phyloP scores from a whole-genome alignment of 2,888 invertebrate species.

The Sipha maydis region DNA sequence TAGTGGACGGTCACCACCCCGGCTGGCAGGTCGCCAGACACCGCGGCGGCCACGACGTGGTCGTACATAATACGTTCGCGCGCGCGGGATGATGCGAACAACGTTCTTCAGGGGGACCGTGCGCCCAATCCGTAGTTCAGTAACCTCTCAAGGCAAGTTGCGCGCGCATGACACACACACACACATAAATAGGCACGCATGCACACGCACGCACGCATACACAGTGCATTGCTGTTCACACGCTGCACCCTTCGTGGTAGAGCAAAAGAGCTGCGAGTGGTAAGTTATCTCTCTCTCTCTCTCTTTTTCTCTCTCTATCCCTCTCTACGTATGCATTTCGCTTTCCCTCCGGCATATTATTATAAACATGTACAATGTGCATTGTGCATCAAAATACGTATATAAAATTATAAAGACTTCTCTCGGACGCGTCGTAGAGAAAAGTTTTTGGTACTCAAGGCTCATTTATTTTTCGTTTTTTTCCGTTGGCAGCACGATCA shows the following conservation, averaged over 20 bases:
- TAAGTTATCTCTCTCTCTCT: background rate
- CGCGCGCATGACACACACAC: slow-evolving; percentile 29
- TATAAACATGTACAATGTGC: too few relatives aligned
- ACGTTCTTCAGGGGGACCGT: slow-evolving; percentile 50
- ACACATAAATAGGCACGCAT: slow-evolving; percentile 54
- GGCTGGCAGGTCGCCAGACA: slow-evolving; percentile 60
- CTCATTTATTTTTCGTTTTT: background rate
- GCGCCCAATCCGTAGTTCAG: slow-evolving; percentile 58
- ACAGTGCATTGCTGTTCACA: slow-evolving; percentile 38
- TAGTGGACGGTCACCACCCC: slow-evolving; percentile 48
- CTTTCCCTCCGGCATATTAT: background rate
- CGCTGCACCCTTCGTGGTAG: slow-evolving; percentile 40
- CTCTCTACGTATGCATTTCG: background rate
- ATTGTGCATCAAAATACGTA: too few relatives aligned
- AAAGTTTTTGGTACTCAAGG: slow-evolving; percentile 17
- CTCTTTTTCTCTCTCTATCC: too few relatives aligned
- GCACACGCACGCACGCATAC: background rate
- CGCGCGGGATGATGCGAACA: slow-evolving; percentile 22
- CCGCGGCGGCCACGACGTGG: slow-evolving; percentile 22
- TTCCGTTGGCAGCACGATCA: slow-evolving; percentile 7
- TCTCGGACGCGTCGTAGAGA: background rate
- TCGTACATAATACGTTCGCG: background rate
- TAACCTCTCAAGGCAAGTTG: slow-evolving; percentile 60
- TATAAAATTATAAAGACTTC: too few relatives aligned
- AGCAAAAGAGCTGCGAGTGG: background rate